Base-by-base conservation (phyloP, 2,797 vertebrate genomes). In the Ambastaia sidthimunki region DNA sequence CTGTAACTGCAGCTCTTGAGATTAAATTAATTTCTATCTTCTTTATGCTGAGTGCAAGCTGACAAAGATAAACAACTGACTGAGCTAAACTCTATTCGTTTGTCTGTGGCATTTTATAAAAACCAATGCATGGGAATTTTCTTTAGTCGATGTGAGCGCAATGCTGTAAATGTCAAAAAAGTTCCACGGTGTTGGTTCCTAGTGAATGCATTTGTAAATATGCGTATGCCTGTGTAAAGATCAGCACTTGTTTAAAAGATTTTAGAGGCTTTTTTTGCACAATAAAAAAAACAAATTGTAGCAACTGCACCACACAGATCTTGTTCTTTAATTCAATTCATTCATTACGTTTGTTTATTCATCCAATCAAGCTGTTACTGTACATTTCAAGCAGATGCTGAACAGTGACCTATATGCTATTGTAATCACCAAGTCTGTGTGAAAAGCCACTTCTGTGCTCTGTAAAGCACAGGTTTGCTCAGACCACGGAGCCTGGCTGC, bases 41-140 rank as follows among this genome's bases (percentile, higher is more conserved):
- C 37, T 15, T 73, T 57, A 52, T 19, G 21, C 77, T 57, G 70
- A 67, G 60, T 15, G 55, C 18, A 67, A 65, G 19, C 57, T 80
- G 77, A 80, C 77, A 73, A 73, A 80, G 77, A 80, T 48, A 66
- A 80, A 80, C 48, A 13, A 55, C 23, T 72, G 70, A 80, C 70
- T 66, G 60, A 66, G 69, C 77, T 73, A 79, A 57, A 60, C 77
- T 73, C 7, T 18, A 79, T 73, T 80, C n/a, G 37, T 71, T 72
- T 44, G 59, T 72, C 69, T 54, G 69, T 78, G 77, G 69, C 48
- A 57, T 72, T 79, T 79, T 55, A 65, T n/a, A 66, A 66, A 34
- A 66, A 73, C 44, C 7, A 79, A 65, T 10, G 16, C 68, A 65
- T 9, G 25, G 68, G 67, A 71, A 55, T 78, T 71, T 71, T 16